Percentiles rank a stretch among this genome's conserved stretches.
These are phyloP conservation scores for Ormyrus pomaceus DNA, from an alignment of 2,888 invertebrate genomes.

Conservation along the genomic window DNA sequence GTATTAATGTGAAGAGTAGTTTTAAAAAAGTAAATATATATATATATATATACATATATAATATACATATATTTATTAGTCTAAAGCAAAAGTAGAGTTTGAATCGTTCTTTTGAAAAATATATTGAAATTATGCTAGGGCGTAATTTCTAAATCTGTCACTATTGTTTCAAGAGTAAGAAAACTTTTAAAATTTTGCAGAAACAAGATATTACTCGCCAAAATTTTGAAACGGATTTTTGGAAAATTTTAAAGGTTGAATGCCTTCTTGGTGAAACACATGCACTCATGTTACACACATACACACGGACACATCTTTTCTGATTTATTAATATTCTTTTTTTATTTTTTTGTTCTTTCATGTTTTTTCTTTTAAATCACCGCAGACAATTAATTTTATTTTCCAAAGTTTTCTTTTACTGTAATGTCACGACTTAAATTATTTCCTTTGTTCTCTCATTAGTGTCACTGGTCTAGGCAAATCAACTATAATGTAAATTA, in stretches of 20 bases:
- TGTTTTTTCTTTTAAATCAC: constrained; percentile 40
- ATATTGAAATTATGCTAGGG: too few relatives aligned
- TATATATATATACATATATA: too few relatives aligned
- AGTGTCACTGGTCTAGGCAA: constrained; percentile 52
- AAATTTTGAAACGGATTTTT: constrained; percentile 22
- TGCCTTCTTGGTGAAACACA: constrained; percentile 45
- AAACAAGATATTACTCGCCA: background rate
- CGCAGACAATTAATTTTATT: constrained; percentile 34
- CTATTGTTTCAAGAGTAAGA: background rate
- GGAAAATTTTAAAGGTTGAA: constrained; percentile 37
- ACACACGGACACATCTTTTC: constrained; percentile 41
- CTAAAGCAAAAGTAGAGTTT: too few relatives aligned
- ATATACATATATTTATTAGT: too few relatives aligned
- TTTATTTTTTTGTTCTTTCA: constrained; percentile 19
- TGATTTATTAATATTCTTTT: constrained; percentile 10
- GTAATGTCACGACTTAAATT: constrained; percentile 45
- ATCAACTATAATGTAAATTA: constrained; percentile 52
- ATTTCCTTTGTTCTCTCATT: constrained; percentile 51
- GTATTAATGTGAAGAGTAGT: too few relatives aligned
- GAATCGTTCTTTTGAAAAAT: too few relatives aligned
- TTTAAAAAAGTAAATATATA: too few relatives aligned
- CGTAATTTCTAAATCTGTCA: too few relatives aligned
- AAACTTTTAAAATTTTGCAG: background rate
- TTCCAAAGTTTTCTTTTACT: constrained; percentile 52
- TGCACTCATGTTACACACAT: constrained; percentile 50